These are phyloP conservation scores for Enteromius mattozi DNA, from an alignment of 2,797 vertebrate genomes.

Conservation along the genomic window DNA sequence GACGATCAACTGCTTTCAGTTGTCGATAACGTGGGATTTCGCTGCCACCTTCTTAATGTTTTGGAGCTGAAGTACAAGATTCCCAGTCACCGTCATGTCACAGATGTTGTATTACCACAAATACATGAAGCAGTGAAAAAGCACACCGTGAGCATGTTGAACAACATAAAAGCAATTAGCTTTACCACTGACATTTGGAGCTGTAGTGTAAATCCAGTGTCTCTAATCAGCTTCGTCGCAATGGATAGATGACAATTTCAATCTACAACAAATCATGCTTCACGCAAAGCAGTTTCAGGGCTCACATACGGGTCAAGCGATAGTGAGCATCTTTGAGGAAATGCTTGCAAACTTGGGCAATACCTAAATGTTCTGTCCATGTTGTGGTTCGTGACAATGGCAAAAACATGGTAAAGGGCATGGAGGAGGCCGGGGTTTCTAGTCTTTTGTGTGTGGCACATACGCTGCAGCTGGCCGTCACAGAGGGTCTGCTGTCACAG, in stretches of 20 bases:
- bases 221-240: background rate
- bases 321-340: background rate
- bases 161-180: background rate
- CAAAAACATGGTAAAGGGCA: constrained; percentile 45
- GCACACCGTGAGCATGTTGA: background rate
- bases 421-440: background rate
- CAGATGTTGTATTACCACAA: background rate
- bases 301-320: background rate
- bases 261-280: background rate
- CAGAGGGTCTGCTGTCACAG: background rate
- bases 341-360: background rate
- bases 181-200: background rate
- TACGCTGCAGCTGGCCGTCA: background rate
- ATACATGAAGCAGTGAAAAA: background rate
- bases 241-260: background rate
- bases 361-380: background rate
- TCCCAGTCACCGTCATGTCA: background rate
- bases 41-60: background rate
- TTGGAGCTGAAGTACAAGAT: background rate
- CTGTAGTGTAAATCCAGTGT: background rate
- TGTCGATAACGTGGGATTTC: background rate
- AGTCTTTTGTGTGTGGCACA: background rate
- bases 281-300: background rate
- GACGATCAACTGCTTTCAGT: background rate
- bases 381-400: constrained; percentile 44